Evolutionary conservation across 2,113 vertebrate species (phyloP).

Genomic region (Muntiacus muntjak): DNA sequence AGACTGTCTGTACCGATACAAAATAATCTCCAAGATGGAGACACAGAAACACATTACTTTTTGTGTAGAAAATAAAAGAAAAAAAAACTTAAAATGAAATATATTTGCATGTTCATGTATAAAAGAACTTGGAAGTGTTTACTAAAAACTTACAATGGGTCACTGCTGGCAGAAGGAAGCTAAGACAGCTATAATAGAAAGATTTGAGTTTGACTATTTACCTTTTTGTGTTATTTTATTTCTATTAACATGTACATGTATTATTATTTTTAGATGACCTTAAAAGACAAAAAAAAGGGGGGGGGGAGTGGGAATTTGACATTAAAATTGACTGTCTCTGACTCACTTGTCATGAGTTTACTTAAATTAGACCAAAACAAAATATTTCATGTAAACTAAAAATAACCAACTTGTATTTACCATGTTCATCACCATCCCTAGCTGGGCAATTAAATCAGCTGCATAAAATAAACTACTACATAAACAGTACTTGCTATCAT

Average conservation of each 20-base stretch:
- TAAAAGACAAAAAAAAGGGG: neutral
- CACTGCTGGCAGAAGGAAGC: too few relatives aligned
- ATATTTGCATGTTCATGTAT: neutral
- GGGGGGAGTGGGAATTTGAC: neutral
- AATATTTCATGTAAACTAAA: neutral
- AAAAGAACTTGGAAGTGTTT: neutral
- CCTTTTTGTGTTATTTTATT: neutral
- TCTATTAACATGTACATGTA: neutral
- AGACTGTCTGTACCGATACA: fast-evolving
- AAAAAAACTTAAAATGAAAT: neutral
- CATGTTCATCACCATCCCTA: neutral
- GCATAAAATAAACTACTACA: neutral
- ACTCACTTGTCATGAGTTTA: neutral
- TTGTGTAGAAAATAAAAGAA: neutral
- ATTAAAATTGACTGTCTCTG: neutral
- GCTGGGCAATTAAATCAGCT: neutral
- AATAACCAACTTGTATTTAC: neutral
- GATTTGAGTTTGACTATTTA: neutral
- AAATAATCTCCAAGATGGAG: neutral
- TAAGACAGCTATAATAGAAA: neutral
- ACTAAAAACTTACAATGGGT: neutral
- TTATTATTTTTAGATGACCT: neutral
- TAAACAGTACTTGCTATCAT: neutral
- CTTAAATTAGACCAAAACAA: neutral
- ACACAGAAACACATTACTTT: fast-evolving